A percentile compares a stretch with the other conserved stretches of the same genome.
Conservation (phyloP, 1,140 invertebrate genomes). For the Diploscapter pachys region DNA sequence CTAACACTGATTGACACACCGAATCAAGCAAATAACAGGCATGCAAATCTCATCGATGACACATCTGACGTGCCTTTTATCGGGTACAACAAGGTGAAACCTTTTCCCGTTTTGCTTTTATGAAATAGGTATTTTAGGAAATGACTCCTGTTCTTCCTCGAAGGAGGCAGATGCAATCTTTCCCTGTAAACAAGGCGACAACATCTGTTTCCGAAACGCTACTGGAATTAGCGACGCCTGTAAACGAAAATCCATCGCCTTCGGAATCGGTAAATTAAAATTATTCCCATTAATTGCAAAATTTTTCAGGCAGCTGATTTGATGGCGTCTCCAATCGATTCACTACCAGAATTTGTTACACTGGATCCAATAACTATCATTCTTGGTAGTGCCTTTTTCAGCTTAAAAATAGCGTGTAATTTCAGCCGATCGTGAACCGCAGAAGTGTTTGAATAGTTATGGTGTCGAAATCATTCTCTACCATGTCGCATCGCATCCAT, state of each 20-base stretch:
- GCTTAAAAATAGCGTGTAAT: too few relatives aligned
- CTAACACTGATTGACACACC: constrained; percentile 1
- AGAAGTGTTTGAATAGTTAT: too few relatives aligned
- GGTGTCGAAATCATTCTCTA: too few relatives aligned
- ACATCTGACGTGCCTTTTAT: constrained; percentile 8
- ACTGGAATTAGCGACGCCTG: constrained; percentile 2
- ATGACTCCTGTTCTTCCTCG: not conserved
- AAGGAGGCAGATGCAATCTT: not conserved
- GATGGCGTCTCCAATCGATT: too few relatives aligned
- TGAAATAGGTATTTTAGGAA: constrained; percentile 4
- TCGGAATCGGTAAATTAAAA: not conserved
- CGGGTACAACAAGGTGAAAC: constrained; percentile 15
- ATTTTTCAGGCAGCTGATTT: not conserved
- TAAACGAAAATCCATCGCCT: not conserved
- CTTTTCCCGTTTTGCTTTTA: not conserved
- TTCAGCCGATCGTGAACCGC: too few relatives aligned
- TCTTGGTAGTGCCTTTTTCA: too few relatives aligned
- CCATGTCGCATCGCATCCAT: too few relatives aligned
- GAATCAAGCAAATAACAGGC: not conserved
- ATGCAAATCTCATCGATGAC: not conserved
- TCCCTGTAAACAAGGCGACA: not conserved
- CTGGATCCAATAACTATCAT: too few relatives aligned
- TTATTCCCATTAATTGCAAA: not conserved
- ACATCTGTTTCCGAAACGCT: not conserved
- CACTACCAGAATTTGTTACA: too few relatives aligned